These are phyloP conservation scores for Smithornis capensis DNA, from an alignment of 2,113 vertebrate genomes.

Conservation along the genomic window DNA sequence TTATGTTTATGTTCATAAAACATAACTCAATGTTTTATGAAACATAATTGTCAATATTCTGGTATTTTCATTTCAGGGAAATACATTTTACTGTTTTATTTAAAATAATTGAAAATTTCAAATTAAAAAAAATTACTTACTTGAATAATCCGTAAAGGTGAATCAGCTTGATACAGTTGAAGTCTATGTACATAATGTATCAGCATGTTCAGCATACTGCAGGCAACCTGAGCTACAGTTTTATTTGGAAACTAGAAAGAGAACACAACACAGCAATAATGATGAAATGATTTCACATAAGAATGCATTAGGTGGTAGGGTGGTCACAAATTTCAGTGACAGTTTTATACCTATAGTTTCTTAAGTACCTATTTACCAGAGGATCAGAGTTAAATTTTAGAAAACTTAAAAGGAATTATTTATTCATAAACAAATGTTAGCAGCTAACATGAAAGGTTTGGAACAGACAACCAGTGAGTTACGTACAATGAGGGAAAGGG, in stretches of 20 bases:
- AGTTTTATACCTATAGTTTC: background rate
- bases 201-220: conserved; percentile 92
- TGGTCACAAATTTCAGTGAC: background rate
- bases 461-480: background rate
- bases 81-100: background rate
- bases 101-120: background rate
- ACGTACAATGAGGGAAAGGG: background rate
- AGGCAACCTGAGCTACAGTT: conserved; percentile 93
- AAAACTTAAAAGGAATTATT: background rate
- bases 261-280: background rate
- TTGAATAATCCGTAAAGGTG: conserved; percentile 94
- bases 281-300: background rate
- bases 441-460: background rate
- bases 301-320: background rate
- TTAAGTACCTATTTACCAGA: background rate
- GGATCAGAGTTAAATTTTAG: background rate
- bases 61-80: background rate
- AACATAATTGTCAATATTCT: background rate
- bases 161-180: conserved; percentile 89
- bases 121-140: conserved; percentile 71
- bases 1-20: background rate
- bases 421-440: background rate
- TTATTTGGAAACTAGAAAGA: conserved; percentile 92
- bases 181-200: conserved; percentile 91
- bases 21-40: background rate